phyloP scores from a whole-genome alignment of 2,113 vertebrate genomes.

The Lampris megalopsis region DNA sequence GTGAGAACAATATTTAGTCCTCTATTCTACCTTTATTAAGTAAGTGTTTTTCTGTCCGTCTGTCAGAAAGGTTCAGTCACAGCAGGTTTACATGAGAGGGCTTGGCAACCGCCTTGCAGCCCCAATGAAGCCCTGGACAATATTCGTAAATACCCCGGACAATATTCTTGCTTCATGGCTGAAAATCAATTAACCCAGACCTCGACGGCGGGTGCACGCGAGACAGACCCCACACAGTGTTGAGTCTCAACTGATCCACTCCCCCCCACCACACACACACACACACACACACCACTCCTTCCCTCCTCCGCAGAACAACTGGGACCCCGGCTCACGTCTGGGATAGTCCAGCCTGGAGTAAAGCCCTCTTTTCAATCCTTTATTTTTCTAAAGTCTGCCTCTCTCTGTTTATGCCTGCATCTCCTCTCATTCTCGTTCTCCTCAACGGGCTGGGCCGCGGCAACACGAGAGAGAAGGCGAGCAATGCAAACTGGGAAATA shows the following conservation, averaged over 20 bases:
- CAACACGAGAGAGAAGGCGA: slow-evolving; percentile 17
- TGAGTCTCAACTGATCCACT: slow-evolving; percentile 20
- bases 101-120: slow-evolving; percentile 44
- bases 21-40: slow-evolving; percentile 26
- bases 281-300: not conserved
- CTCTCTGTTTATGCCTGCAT: not conserved
- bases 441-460: slow-evolving; percentile 25
- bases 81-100: slow-evolving; percentile 46
- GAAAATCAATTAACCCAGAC: slow-evolving; percentile 65
- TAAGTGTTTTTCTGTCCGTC: slow-evolving; percentile 35
- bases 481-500: slow-evolving; percentile 55
- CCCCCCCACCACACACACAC: not conserved
- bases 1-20: no score
- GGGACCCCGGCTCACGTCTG: slow-evolving; percentile 23
- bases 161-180: slow-evolving; percentile 59
- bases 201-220: slow-evolving; percentile 30
- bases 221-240: slow-evolving; percentile 70
- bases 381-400: slow-evolving; percentile 7
- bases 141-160: slow-evolving; percentile 41
- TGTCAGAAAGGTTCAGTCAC: slow-evolving; percentile 35
- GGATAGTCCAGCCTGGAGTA: slow-evolving; percentile 15
- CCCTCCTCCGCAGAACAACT: slow-evolving; percentile 18
- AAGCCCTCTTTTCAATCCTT: slow-evolving; percentile 18
- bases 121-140: slow-evolving; percentile 9
- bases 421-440: slow-evolving; percentile 32